phyloP scores from a whole-genome alignment of 2,888 invertebrate species.

The Drosophila longiperda region DNA sequence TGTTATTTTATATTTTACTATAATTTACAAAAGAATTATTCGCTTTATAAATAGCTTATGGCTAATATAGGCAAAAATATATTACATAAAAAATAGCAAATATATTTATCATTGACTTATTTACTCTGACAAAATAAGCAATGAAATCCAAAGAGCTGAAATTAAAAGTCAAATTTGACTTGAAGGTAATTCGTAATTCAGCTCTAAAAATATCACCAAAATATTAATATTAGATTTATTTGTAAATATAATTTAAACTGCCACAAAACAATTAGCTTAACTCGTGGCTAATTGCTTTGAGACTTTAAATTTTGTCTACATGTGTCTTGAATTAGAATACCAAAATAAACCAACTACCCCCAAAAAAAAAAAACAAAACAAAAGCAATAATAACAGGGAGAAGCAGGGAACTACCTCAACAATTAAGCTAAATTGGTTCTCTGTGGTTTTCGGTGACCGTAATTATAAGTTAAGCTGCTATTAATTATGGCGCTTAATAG shows the following conservation, averaged over 20 bases:
- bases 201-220: neutral
- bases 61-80: neutral
- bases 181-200: neutral
- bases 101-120: neutral
- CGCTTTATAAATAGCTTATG: neutral
- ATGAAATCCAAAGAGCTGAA: neutral
- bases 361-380: conserved; percentile 18
- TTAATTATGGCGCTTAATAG: conserved; percentile 77
- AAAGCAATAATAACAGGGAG: conserved; percentile 11
- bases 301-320: conserved; percentile 36
- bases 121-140: neutral
- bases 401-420: conserved; percentile 64
- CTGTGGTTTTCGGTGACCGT: conserved; percentile 78
- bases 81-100: neutral
- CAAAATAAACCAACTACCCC: conserved; percentile 7
- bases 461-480: conserved; percentile 82
- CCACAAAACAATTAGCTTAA: neutral
- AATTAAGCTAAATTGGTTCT: conserved; percentile 78
- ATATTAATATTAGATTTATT: neutral
- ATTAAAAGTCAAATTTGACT: neutral
- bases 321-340: conserved; percentile 16
- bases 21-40: neutral
- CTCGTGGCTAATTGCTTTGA: conserved; percentile 19
- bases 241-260: neutral
- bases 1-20: neutral